Conservation (phyloP, 2,888 invertebrate species). For the Mythimna albipuncta region DNA sequence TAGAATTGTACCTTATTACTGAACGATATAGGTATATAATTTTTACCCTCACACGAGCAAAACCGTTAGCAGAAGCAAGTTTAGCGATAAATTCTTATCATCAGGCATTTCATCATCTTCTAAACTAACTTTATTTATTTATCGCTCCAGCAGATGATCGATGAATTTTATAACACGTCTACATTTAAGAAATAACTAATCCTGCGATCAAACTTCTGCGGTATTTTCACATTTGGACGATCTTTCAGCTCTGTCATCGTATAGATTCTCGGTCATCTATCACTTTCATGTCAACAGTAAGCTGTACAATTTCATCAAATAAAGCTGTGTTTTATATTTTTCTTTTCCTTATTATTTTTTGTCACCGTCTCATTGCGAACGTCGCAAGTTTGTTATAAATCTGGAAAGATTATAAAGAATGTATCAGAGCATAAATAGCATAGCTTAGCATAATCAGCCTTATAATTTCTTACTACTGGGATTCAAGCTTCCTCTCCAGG, state of each 20-base stretch:
- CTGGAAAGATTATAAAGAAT: not conserved
- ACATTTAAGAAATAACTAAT: conserved; percentile 41
- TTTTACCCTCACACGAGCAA: too few species aligned
- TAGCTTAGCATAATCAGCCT: too few species aligned
- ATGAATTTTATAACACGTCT: conserved; percentile 32
- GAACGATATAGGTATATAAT: too few species aligned
- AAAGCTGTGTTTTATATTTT: conserved; percentile 14
- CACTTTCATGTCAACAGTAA: conserved; percentile 52
- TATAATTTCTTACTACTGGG: too few species aligned
- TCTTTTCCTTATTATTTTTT: not conserved
- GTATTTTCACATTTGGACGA: conserved; percentile 37
- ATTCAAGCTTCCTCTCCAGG: too few species aligned
- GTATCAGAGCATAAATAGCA: too few species aligned
- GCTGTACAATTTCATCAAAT: conserved; percentile 43
- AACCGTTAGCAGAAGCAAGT: not conserved
- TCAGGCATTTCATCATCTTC: conserved; percentile 9
- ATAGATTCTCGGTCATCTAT: conserved; percentile 44
- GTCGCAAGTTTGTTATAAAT: not conserved
- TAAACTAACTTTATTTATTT: conserved; percentile 17
- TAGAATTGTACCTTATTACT: too few species aligned
- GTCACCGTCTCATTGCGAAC: not conserved
- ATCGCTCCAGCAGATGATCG: conserved; percentile 34
- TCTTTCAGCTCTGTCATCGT: conserved; percentile 26
- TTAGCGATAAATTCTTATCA: not conserved
- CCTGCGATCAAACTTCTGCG: conserved; percentile 27